Evolutionary conservation across 2,888 invertebrate genomes (phyloP).

Genomic region (Thymelicus acteon): DNA sequence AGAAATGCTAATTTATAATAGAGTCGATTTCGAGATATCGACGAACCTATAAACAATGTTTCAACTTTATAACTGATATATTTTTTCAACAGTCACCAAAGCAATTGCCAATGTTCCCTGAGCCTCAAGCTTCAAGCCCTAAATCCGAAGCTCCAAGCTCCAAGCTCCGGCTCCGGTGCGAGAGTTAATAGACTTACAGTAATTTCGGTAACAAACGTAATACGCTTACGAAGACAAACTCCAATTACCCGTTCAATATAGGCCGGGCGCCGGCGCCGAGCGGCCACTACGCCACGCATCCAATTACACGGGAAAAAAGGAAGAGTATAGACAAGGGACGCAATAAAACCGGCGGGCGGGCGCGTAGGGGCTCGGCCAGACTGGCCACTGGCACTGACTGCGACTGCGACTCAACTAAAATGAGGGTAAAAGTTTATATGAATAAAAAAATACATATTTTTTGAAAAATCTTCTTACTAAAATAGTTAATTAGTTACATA

Average conservation of each 20-base stretch:
- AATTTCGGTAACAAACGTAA: conserved; percentile 29
- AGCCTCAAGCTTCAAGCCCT: not conserved
- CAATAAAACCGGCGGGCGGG: conserved; percentile 39
- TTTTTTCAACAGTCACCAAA: not conserved
- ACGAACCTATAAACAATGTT: too few species aligned
- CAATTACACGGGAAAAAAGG: conserved; percentile 44
- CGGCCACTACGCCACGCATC: conserved; percentile 30
- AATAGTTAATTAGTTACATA: too few species aligned
- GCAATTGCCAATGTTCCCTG: not conserved
- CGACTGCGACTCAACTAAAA: conserved; percentile 3
- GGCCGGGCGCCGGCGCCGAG: conserved; percentile 22
- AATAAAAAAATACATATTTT: too few species aligned
- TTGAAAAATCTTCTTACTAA: too few species aligned
- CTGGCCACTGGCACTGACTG: not conserved
- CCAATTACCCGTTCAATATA: conserved; percentile 41
- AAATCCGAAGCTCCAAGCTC: conserved; percentile 14
- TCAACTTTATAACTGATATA: too few species aligned
- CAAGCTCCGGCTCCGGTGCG: conserved; percentile 44
- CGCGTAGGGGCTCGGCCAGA: not conserved
- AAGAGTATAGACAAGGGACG: conserved; percentile 42
- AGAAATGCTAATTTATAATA: too few species aligned
- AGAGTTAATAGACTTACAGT: conserved; percentile 58
- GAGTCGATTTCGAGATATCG: too few species aligned
- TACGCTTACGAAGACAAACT: conserved; percentile 37
- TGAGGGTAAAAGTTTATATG: too few species aligned